phyloP scores from a whole-genome alignment of 2,113 vertebrate species.

The Chroicocephalus ridibundus region DNA sequence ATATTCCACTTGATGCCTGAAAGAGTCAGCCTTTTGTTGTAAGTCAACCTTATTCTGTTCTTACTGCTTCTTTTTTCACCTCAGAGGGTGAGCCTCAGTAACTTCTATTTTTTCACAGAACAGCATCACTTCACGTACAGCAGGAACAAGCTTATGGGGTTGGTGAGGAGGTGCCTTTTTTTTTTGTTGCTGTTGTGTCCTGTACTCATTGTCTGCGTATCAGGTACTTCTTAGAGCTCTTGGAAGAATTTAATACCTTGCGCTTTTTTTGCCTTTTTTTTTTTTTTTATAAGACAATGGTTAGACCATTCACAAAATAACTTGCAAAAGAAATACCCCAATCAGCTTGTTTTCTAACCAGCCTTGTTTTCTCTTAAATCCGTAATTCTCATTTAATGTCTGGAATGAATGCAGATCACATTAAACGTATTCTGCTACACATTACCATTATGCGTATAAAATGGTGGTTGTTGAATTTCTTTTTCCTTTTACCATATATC shows the following conservation, averaged over 20 bases:
- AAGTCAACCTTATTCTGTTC: background rate
- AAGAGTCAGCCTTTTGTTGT: background rate
- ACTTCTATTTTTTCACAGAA: background rate
- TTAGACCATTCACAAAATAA: background rate
- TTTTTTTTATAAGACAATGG: background rate
- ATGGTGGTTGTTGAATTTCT: background rate
- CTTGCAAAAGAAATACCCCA: background rate
- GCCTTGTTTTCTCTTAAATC: background rate
- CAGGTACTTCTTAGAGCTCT: background rate
- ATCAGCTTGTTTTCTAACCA: background rate
- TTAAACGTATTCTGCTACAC: background rate
- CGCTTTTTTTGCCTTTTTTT: too few species aligned
- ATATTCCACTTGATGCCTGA: background rate
- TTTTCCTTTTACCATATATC: background rate
- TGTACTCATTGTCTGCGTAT: background rate
- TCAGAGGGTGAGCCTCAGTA: background rate
- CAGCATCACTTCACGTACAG: background rate
- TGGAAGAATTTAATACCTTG: background rate
- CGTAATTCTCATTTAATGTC: background rate
- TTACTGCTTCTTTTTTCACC: background rate
- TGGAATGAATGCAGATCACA: background rate
- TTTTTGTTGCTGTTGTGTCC: background rate
- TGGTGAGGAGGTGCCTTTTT: background rate
- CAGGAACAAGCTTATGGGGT: background rate
- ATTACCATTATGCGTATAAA: background rate